phyloP scores from a whole-genome alignment of 2,113 vertebrate genomes.

The Noturus placidus region DNA sequence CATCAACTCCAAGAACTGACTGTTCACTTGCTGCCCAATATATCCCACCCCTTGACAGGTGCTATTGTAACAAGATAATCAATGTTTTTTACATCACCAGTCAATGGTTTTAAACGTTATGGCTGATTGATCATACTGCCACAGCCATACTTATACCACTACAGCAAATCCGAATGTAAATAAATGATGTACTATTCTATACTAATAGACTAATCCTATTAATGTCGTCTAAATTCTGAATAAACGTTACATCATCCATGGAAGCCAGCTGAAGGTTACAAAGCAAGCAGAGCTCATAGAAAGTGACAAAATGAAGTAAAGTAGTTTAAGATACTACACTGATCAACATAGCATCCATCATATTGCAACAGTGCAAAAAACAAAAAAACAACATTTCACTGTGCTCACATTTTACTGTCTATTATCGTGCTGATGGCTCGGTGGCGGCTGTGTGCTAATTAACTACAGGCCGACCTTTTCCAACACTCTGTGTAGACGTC shows the following conservation, averaged over 20 bases:
- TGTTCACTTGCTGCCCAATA: too few relatives aligned
- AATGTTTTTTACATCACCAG: too few relatives aligned
- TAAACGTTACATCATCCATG: not conserved
- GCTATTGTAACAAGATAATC: too few relatives aligned
- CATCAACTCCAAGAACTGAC: too few relatives aligned
- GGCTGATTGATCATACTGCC: too few relatives aligned
- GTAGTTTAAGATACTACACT: not conserved
- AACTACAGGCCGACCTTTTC: conserved; percentile 18
- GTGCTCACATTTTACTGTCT: conserved; percentile 17
- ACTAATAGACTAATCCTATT: not conserved
- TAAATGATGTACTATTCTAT: not conserved
- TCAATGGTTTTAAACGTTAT: too few relatives aligned
- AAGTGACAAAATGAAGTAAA: not conserved
- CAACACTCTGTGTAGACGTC: not conserved
- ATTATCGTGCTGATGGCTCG: not conserved
- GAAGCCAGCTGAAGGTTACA: not conserved
- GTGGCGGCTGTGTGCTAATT: not conserved
- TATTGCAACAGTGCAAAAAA: not conserved
- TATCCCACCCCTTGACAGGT: too few relatives aligned
- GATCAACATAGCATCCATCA: not conserved
- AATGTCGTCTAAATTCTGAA: not conserved
- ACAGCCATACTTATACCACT: not conserved
- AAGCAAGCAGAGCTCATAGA: not conserved
- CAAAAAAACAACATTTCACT: not conserved
- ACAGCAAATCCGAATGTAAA: not conserved